Evolutionary conservation across 2,113 vertebrate genomes (phyloP), one percentile per base, ranked within the genome.

Genomic region (Urocitellus parryii): DNA sequence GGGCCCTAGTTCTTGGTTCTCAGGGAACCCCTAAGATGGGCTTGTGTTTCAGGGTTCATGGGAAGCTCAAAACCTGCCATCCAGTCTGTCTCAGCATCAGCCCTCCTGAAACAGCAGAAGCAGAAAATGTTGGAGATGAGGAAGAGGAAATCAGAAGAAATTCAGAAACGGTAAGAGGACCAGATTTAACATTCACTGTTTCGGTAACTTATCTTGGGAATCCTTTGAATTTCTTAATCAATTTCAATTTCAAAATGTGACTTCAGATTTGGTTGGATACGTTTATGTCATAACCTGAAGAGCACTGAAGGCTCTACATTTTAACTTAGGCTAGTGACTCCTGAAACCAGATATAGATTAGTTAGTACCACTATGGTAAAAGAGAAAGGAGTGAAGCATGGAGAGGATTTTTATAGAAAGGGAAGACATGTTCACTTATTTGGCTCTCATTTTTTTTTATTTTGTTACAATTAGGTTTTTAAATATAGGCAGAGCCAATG

Each of bases 91-190:
- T 99, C 99, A 0, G 99, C 99, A 7, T 98, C 99, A 3, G 99
- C 99, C 24, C 98, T 99, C 86, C 97, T 99, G 86, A 99, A 99
- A 96, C 99, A 99, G 94, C 99, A 99, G 98, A 99, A 99, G 94
- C 99, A 98, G 85, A 98, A 98, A 72, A 97, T 99, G 92, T 95
- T 99, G 92, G 98, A 98, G 95, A 98, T 97, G 73, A 99, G 99
- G n/a, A 98, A 98, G 32, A 99, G 94, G 90, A 98, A 98, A 37
- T 98, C 99, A 2, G 99, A 99, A 25, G 99, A 99, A 79, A 98
- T 98, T 87, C 98, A 99, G 97, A 98, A 98, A 56, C 98, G 98
- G 99, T 99, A 95, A 95, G 96, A 77, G 20, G 0, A 20, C 7
- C 24, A 70, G 22, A 32, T 34, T 48, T 24, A 22, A 8, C 45